A percentile compares a stretch with the other conserved stretches of the same genome.
These are phyloP conservation scores for Sebastes schlegelii DNA, from an alignment of 2,113 vertebrate species.

Conservation along the genomic window DNA sequence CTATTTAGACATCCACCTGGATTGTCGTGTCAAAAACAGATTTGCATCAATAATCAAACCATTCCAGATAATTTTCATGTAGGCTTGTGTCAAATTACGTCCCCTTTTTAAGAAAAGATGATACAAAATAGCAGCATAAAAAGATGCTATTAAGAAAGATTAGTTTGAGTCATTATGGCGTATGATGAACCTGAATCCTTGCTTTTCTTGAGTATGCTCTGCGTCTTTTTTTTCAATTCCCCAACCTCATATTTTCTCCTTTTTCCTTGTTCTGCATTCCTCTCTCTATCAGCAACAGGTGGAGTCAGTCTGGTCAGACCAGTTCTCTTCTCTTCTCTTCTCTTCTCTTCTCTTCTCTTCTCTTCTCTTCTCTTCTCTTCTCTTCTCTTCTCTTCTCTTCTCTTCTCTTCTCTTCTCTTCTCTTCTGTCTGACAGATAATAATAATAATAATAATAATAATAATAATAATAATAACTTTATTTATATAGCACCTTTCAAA, in stretches of 20 bases:
- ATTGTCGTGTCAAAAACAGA: neutral
- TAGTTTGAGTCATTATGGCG: neutral
- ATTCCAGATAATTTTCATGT: neutral
- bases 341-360: neutral
- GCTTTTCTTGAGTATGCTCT: neutral
- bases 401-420: no score
- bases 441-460: no score
- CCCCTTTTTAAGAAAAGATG: no score
- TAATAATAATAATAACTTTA: no score
- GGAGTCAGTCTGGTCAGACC: slow-evolving; percentile 59
- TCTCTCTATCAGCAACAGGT: slow-evolving; percentile 54
- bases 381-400: neutral
- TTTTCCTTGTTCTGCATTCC: slow-evolving; percentile 58
- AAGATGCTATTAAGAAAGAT: neutral
- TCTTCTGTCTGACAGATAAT: no score
- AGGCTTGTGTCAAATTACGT: neutral
- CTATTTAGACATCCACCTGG: neutral
- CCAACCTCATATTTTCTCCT: neutral
- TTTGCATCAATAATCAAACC: neutral
- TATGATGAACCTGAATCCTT: neutral
- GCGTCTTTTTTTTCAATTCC: neutral
- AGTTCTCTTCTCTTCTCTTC: slow-evolving; percentile 49
- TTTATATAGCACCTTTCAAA: no score
- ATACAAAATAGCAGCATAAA: neutral
- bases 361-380: neutral